These are phyloP conservation scores for Drosophila saltans DNA, from an alignment of 1,140 invertebrate genomes.

Conservation along the genomic window DNA sequence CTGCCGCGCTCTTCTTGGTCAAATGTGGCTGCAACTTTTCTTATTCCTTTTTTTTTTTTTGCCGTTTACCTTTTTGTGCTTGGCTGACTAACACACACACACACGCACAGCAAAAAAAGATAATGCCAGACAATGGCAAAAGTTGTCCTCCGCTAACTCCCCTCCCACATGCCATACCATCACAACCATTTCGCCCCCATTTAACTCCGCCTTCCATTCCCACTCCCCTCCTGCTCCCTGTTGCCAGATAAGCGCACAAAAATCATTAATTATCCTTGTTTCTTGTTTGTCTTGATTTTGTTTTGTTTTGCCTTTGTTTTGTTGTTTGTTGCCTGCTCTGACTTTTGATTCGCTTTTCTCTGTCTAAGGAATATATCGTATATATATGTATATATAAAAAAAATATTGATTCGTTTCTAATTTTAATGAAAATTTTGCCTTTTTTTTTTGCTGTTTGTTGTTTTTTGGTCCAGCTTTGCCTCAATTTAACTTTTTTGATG, in stretches of 20 bases:
- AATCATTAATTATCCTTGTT: slow-evolving; percentile 83
- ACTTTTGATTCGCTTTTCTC: slow-evolving; percentile 66
- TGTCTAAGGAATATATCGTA: background rate
- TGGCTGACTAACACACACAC: slow-evolving; percentile 40
- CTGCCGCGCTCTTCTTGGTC: slow-evolving; percentile 63
- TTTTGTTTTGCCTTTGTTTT: slow-evolving; percentile 40
- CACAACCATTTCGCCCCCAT: background rate
- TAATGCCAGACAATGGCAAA: slow-evolving; percentile 79
- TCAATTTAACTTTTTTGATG: slow-evolving; percentile 82
- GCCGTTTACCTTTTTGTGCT: slow-evolving; percentile 69
- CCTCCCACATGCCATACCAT: background rate
- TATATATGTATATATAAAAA: slow-evolving; percentile 35
- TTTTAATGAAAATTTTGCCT: slow-evolving; percentile 78
- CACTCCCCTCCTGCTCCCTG: slow-evolving; percentile 9
- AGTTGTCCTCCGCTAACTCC: slow-evolving; percentile 54
- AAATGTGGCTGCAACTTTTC: slow-evolving; percentile 70
- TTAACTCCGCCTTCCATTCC: background rate
- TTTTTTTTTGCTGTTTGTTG: slow-evolving; percentile 39
- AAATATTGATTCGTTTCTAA: slow-evolving; percentile 82
- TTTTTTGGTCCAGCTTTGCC: slow-evolving; percentile 23
- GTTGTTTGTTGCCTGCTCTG: slow-evolving; percentile 47
- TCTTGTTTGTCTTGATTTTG: slow-evolving; percentile 53
- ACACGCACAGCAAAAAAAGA: slow-evolving; percentile 66
- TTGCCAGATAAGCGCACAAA: slow-evolving; percentile 73
- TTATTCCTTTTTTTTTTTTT: slow-evolving; percentile 14